phyloP scores from a whole-genome alignment of 1,140 invertebrate species.

The Belonocnema kinseyi region DNA sequence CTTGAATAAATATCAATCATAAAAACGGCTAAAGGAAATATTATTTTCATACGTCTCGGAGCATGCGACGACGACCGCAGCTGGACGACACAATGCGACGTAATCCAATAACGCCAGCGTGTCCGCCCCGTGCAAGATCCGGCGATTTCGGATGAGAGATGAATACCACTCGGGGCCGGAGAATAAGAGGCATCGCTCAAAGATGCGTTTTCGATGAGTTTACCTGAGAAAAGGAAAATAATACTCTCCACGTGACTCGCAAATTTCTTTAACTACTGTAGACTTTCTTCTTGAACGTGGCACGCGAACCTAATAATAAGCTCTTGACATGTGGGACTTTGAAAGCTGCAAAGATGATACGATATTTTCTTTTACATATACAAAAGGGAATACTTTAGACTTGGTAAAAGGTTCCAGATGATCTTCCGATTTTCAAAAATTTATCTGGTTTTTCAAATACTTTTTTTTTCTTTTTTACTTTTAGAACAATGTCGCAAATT shows the following conservation, averaged over 20 bases:
- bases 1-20: slow-evolving; percentile 60
- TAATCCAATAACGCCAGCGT: slow-evolving; percentile 55
- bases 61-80: slow-evolving; percentile 38
- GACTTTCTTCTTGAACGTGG: neutral
- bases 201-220: slow-evolving; percentile 3
- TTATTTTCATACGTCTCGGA: slow-evolving; percentile 50
- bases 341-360: too few species aligned
- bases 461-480: too few species aligned
- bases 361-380: too few species aligned
- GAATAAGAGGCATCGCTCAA: slow-evolving; percentile 3
- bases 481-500: too few species aligned
- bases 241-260: slow-evolving; percentile 20
- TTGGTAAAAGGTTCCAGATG: too few species aligned
- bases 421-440: too few species aligned
- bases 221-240: slow-evolving; percentile 21
- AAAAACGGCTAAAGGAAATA: slow-evolving; percentile 53
- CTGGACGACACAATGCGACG: slow-evolving; percentile 44
- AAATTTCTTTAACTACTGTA: neutral
- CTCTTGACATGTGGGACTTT: too few species aligned
- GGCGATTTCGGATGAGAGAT: slow-evolving; percentile 39
- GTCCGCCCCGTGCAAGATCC: slow-evolving; percentile 46
- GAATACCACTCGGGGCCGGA: slow-evolving; percentile 31
- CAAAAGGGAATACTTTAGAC: too few species aligned
- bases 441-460: too few species aligned
- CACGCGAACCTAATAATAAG: neutral